phyloP scores from a whole-genome alignment of 2,797 vertebrate species.

The Tragopan temminckii region DNA sequence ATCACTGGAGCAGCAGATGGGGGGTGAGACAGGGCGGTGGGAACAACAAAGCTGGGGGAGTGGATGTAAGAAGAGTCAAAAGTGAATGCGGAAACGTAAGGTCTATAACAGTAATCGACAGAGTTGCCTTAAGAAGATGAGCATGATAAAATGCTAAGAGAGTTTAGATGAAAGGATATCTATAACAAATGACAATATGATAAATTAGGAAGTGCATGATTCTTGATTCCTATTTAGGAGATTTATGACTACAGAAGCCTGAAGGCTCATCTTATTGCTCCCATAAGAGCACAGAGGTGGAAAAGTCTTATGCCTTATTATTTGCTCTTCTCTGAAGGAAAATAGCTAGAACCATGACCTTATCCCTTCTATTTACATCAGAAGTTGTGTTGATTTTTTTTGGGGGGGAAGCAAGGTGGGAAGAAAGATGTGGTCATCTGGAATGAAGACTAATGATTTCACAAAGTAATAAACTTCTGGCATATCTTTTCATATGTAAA shows the following conservation, averaged over 20 bases:
- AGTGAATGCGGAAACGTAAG: constrained; percentile 6
- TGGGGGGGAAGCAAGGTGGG: background rate
- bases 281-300: background rate
- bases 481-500: background rate
- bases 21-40: background rate
- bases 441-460: background rate
- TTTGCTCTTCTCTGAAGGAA: background rate
- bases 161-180: constrained; percentile 27
- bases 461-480: background rate
- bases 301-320: constrained; percentile 22
- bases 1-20: background rate
- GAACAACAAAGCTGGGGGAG: background rate
- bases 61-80: background rate
- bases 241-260: constrained; percentile 32
- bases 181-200: constrained; percentile 46
- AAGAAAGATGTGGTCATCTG: background rate
- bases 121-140: background rate
- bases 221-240: constrained; percentile 50
- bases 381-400: background rate
- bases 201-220: constrained; percentile 43
- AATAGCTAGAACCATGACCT: background rate
- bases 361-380: background rate
- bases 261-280: constrained; percentile 5
- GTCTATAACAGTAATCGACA: background rate
- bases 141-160: constrained; percentile 8